phyloP scores from a whole-genome alignment of 2,888 invertebrate species.

The Drosophila tripunctata region DNA sequence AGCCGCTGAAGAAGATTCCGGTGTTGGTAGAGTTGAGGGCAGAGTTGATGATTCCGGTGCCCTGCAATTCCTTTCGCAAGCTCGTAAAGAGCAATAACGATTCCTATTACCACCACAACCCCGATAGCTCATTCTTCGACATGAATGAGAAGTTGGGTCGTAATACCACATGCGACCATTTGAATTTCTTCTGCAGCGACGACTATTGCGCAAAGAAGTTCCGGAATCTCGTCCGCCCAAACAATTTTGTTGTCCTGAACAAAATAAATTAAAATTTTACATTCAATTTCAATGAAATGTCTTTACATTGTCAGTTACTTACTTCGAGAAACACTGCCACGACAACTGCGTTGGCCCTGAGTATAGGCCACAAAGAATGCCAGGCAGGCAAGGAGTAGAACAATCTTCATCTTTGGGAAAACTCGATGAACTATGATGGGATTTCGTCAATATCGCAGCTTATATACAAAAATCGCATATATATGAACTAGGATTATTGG shows the following conservation, averaged over 20 bases:
- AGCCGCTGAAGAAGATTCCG: background rate
- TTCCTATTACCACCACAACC: constrained; percentile 25
- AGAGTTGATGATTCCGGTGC: background rate
- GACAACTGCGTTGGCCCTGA: constrained; percentile 13
- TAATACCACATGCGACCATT: constrained; percentile 40
- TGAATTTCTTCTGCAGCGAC: constrained; percentile 7
- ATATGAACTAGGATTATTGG: background rate
- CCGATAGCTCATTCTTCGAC: constrained; percentile 14
- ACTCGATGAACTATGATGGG: background rate
- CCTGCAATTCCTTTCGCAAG: background rate
- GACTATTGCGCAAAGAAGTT: background rate
- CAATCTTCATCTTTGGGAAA: constrained; percentile 19
- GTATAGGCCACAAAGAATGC: constrained; percentile 10
- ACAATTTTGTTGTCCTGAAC: background rate
- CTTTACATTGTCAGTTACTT: background rate
- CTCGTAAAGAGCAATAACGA: constrained; percentile 2
- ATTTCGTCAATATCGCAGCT: background rate
- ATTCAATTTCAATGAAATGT: background rate
- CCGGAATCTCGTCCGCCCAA: constrained; percentile 12
- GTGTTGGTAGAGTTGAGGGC: background rate
- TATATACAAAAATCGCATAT: constrained; percentile 9
- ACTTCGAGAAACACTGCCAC: constrained; percentile 6
- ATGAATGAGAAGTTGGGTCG: background rate
- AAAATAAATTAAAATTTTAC: background rate
- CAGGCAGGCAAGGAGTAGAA: constrained; percentile 22